Conservation (phyloP, 2,888 invertebrate species). For the Nudaria mundana region DNA sequence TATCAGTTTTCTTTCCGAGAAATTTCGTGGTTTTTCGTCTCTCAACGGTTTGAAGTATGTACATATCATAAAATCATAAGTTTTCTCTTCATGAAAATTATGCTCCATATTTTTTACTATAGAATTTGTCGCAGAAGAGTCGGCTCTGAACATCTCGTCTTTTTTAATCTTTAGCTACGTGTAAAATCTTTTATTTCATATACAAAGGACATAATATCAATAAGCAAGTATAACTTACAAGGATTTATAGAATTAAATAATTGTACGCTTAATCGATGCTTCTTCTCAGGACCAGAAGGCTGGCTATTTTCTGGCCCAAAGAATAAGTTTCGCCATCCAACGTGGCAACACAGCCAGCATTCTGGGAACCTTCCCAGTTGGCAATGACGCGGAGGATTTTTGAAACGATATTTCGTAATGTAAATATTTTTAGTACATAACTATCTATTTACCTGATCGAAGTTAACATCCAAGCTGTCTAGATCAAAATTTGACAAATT, state of each 20-base stretch:
- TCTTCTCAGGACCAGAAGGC: too few relatives aligned
- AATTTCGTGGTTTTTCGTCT: conserved; percentile 36
- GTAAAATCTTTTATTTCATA: too few relatives aligned
- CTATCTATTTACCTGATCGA: conserved; percentile 51
- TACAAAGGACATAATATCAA: too few relatives aligned
- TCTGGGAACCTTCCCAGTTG: too few relatives aligned
- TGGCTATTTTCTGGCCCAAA: too few relatives aligned
- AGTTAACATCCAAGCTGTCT: conserved; percentile 47
- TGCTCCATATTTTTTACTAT: conserved; percentile 22
- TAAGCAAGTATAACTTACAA: too few relatives aligned
- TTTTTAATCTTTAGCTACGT: conserved; percentile 48
- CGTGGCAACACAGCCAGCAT: too few relatives aligned
- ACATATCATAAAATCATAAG: conserved; percentile 32
- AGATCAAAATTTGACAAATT: conserved; percentile 47
- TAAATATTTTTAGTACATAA: not conserved
- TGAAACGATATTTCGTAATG: too few relatives aligned
- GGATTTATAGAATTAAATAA: too few relatives aligned
- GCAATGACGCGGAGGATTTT: too few relatives aligned
- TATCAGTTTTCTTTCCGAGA: conserved; percentile 59
- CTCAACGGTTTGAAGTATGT: conserved; percentile 41
- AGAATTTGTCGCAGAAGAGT: conserved; percentile 20
- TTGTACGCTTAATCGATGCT: too few relatives aligned
- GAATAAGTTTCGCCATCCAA: too few relatives aligned
- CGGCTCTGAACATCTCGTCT: conserved; percentile 29
- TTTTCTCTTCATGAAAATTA: conserved; percentile 21